A percentile compares a stretch with the other conserved stretches of the same genome.
These are phyloP conservation scores for Pammene aurita DNA, from an alignment of 2,888 invertebrate genomes.

Conservation along the genomic window DNA sequence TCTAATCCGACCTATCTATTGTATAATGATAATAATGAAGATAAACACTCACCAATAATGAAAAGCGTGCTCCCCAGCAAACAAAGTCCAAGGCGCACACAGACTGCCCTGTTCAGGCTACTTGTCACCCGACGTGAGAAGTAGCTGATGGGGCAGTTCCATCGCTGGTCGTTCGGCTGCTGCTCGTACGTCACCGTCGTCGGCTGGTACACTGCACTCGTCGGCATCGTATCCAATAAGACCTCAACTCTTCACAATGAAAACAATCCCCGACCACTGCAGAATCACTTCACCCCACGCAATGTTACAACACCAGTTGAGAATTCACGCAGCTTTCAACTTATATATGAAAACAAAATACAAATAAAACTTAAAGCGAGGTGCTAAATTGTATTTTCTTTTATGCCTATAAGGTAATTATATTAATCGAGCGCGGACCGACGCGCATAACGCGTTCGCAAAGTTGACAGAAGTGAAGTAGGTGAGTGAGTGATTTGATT, in stretches of 20 bases:
- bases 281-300: constrained; percentile 35
- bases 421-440: constrained; percentile 36
- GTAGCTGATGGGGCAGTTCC: constrained; percentile 83
- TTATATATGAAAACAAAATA: constrained; percentile 10
- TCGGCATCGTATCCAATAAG: constrained; percentile 81
- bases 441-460: constrained; percentile 31
- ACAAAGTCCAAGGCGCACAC: constrained; percentile 72
- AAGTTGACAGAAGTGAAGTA: constrained; percentile 34
- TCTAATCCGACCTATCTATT: too few species aligned
- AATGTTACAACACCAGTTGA: constrained; percentile 12
- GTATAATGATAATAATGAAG: neutral
- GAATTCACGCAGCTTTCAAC: constrained; percentile 8
- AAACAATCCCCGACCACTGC: constrained; percentile 40
- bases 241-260: constrained; percentile 43
- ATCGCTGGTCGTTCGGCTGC: constrained; percentile 81
- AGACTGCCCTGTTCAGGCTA: constrained; percentile 73
- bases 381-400: constrained; percentile 17
- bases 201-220: constrained; percentile 90
- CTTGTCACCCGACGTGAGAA: constrained; percentile 79
- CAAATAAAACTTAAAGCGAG: constrained; percentile 15
- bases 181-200: constrained; percentile 90
- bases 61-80: constrained; percentile 72
- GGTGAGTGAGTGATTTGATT: neutral
- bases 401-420: constrained; percentile 25
- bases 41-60: constrained; percentile 69